phyloP scores from a whole-genome alignment of 1,140 invertebrate species.

The Philaenus spumarius region DNA sequence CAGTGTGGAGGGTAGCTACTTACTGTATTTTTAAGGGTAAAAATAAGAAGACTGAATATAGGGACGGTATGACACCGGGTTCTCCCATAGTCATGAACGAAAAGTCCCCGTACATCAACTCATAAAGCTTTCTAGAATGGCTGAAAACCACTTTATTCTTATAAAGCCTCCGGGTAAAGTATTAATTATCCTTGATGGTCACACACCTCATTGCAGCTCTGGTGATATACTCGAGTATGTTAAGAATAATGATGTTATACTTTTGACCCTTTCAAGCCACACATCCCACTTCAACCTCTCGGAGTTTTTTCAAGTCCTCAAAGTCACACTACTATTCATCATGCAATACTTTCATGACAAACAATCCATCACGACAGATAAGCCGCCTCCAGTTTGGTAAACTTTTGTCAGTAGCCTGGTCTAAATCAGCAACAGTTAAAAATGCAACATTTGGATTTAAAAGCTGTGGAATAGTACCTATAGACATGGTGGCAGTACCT shows the following conservation, averaged over 20 bases:
- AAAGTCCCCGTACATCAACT: constrained; percentile 37
- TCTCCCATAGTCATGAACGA: too few relatives aligned
- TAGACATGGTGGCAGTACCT: background rate
- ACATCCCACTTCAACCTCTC: constrained; percentile 34
- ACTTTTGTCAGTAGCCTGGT: background rate
- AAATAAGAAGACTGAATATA: constrained; percentile 28
- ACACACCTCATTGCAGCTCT: constrained; percentile 24
- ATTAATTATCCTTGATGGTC: constrained; percentile 29
- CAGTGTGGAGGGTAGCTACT: constrained; percentile 27
- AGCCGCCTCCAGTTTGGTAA: constrained; percentile 5
- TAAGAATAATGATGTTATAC: constrained; percentile 29
- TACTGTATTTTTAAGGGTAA: constrained; percentile 27
- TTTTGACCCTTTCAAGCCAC: constrained; percentile 33
- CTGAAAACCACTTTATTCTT: constrained; percentile 32
- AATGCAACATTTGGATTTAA: constrained; percentile 8
- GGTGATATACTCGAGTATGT: constrained; percentile 28
- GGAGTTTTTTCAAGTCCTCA: constrained; percentile 31
- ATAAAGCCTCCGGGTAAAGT: too few relatives aligned
- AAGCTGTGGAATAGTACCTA: constrained; percentile 1
- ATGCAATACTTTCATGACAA: constrained; percentile 1
- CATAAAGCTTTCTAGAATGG: constrained; percentile 38
- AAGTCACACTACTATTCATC: constrained; percentile 20
- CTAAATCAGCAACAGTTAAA: constrained; percentile 4
- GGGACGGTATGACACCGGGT: constrained; percentile 31
- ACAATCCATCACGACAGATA: background rate